phyloP scores from a whole-genome alignment of 1,140 invertebrate species.

The Drosophila pallidifrons region DNA sequence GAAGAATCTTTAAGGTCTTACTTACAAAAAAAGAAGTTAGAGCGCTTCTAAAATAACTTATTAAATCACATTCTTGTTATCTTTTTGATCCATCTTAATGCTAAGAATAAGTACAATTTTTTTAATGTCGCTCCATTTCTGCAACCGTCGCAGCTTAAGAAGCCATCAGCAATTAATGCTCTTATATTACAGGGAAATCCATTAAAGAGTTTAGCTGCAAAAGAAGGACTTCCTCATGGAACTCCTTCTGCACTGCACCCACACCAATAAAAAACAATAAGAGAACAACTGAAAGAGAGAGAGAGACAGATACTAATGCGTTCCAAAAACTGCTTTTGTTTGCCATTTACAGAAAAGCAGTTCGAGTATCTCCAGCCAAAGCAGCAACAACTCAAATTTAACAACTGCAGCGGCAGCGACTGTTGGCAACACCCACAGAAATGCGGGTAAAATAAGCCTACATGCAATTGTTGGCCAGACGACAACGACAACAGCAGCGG shows the following conservation, averaged over 20 bases:
- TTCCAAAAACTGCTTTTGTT: slow-evolving; percentile 19
- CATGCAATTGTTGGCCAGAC: slow-evolving; percentile 83
- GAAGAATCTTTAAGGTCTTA: too few relatives aligned
- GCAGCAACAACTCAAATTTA: slow-evolving; percentile 76
- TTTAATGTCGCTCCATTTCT: neutral
- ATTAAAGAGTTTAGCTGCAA: slow-evolving; percentile 8
- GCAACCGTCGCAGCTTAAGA: slow-evolving; percentile 4
- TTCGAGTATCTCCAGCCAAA: slow-evolving; percentile 82
- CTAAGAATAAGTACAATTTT: neutral
- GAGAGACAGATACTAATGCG: slow-evolving; percentile 30
- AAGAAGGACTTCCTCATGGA: slow-evolving; percentile 61
- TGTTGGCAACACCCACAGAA: slow-evolving; percentile 78
- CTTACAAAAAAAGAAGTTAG: too few relatives aligned
- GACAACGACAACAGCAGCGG: slow-evolving; percentile 57
- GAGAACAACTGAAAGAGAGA: slow-evolving; percentile 13
- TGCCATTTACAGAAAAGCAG: slow-evolving; percentile 84
- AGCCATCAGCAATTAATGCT: slow-evolving; percentile 10
- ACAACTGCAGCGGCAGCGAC: slow-evolving; percentile 66
- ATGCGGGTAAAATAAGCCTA: slow-evolving; percentile 82
- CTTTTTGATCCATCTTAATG: neutral
- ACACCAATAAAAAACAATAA: slow-evolving; percentile 27
- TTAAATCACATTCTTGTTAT: too few relatives aligned
- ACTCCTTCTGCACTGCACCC: slow-evolving; percentile 55
- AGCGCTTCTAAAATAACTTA: too few relatives aligned
- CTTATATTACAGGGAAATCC: slow-evolving; percentile 33